Evolutionary conservation across 2,888 invertebrate genomes (phyloP), one percentile per base, ranked within the genome.

Genomic region (Campaea margaritaria): DNA sequence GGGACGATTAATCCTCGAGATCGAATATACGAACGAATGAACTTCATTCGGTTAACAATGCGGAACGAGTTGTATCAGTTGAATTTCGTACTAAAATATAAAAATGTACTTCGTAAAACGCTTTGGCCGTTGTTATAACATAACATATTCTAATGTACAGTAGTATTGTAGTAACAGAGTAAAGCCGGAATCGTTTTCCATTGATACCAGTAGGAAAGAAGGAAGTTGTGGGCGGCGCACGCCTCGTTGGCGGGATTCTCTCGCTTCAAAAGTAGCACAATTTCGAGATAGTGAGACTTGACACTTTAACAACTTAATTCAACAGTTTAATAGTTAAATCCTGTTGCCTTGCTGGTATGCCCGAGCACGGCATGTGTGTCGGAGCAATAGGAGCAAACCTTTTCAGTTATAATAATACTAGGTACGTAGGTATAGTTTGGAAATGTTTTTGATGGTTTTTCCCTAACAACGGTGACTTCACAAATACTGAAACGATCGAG

Each of bases 211-310:
- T 38, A 50, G 48, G 62, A 64, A 57, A 65, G 67, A 61, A 69
- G 67, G 69, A 67, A 64, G 67, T 67, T 15, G 69, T 67, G 64
- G 69, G 67, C 55, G 68, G 54, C 49, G 14, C 48, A 12, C 51
- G 50, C 53, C 58, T 55, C 58, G 62, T 44, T 44, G 61, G 39
- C 53, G 62, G 61, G 57, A 56, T 64, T 59, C 55, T 59, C 55
- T 62, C 59, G 58, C 61, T 44, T 47, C 47, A 63, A 62, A 67
- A 67, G 66, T 67, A 50, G 69, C 62, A 65, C 67, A 65, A 56
- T 43, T 63, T 54, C 55, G 50, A 44, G 69, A 69, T 69, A 68
- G 66, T 52, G 44, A 42, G 50, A 57, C 49, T 49, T 34, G 21
- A 52, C 67, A 61, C 62, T 62, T 64, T 60, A 67, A 60, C 57